A percentile compares a stretch with the other conserved stretches of the same genome.
These are phyloP conservation scores for Drosophila algonquin DNA, from an alignment of 2,888 invertebrate species.

Conservation along the genomic window DNA sequence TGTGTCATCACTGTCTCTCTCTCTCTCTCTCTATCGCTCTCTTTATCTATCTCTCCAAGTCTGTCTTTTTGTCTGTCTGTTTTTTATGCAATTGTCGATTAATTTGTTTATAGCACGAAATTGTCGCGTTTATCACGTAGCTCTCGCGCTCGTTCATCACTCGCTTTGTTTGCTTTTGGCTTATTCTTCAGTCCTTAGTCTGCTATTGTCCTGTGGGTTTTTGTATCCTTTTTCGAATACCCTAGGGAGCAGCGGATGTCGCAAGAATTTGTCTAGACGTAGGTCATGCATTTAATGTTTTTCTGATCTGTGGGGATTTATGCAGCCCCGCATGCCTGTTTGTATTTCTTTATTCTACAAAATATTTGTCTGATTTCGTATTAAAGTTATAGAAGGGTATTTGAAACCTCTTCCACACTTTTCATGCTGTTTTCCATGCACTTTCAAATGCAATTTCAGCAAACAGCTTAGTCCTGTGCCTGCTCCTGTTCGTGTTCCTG, in stretches of 20 bases:
- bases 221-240: background rate
- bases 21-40: background rate
- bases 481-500: background rate
- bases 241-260: background rate
- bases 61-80: conserved; percentile 9
- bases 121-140: conserved; percentile 69
- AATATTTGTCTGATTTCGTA: background rate
- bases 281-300: too few relatives aligned
- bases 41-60: background rate
- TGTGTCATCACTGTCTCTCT: conserved; percentile 14
- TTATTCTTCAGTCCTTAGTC: conserved; percentile 12
- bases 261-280: background rate
- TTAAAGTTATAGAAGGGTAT: background rate
- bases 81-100: conserved; percentile 62
- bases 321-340: conserved; percentile 22
- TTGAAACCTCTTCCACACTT: background rate
- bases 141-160: conserved; percentile 48
- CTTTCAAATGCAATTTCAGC: background rate
- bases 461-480: background rate
- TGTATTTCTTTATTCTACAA: background rate
- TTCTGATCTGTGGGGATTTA: background rate
- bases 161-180: conserved; percentile 30
- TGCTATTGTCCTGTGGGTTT: background rate
- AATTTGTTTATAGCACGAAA: conserved; percentile 79
- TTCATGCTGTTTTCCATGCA: background rate